Evolutionary conservation across 1,140 invertebrate genomes (phyloP), one percentile per base, ranked within the genome.

Genomic region (Maniola jurtina): DNA sequence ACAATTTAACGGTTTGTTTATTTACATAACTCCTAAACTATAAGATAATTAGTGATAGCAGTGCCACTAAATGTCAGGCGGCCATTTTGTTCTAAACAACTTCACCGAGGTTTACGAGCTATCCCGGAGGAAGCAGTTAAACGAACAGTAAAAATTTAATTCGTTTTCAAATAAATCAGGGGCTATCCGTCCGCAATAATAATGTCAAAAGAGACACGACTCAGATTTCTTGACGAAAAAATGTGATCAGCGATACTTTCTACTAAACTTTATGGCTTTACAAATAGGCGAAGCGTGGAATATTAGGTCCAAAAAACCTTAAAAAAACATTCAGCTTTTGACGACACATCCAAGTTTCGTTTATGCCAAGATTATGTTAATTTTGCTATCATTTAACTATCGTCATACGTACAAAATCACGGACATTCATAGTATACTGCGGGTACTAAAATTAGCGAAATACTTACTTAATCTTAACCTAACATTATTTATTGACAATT

Each of bases 91-190:
- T 56, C 54, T 42, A 59, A 66, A 61, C 47, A 61, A 61, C 58
- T 61, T 50, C 48, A 60, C 48, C 33, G 52, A 14, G 33, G 13
- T 66, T 66, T 66, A 66, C 65, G 65, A 66, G 25, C 65, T 34
- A 61, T 66, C 58, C 38, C 58, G 52, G 52, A 64, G 65, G 65
- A 66, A 66, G 65, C 65, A 66, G 42, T 66, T 66, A 66, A 66
- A 66, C 25, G 54, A 5, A 36, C 58, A 61, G 52, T 66, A 66
- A 66, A 66, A 66, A 57, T 66, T 66, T 66, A 66, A 66, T 66
- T 55, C 42, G 48, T 66, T 66, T 66, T 54, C 33, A 61, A 66
- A 66, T 66, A 66, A 66, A 66, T 66, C 65, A 66, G 52, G 35
- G n/a, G 59, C 36, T 40, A 56, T 38, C 55, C 35, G 14, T 38